Conservation (phyloP, 2,797 vertebrate species). For the Australoheros facetus region DNA sequence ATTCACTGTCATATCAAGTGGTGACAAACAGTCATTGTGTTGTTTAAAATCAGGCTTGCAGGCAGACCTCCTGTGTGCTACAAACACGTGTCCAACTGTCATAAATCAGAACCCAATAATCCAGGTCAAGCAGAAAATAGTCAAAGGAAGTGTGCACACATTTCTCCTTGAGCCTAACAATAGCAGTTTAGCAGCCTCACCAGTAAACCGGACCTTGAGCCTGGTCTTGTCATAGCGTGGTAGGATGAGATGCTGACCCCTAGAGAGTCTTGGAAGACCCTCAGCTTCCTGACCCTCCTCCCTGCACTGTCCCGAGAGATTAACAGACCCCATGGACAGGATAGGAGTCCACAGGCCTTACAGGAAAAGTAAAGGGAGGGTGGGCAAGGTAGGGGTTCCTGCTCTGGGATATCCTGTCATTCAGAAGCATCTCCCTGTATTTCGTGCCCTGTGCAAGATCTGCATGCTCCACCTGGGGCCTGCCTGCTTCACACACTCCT, state of each 20-base stretch:
- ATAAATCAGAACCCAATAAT: slow-evolving; percentile 73
- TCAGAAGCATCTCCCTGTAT: slow-evolving; percentile 58
- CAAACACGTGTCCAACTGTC: slow-evolving; percentile 28
- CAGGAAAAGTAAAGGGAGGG: slow-evolving; percentile 66
- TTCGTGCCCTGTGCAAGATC: slow-evolving; percentile 23
- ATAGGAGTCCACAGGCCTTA: slow-evolving; percentile 66
- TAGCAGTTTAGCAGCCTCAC: slow-evolving; percentile 52
- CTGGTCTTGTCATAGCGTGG: slow-evolving; percentile 3
- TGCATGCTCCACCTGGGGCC: slow-evolving; percentile 25
- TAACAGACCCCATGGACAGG: slow-evolving; percentile 51
- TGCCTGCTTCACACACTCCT: background rate
- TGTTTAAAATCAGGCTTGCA: slow-evolving; percentile 27
- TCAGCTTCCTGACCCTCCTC: slow-evolving; percentile 70
- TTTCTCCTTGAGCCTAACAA: slow-evolving; percentile 74
- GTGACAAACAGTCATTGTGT: slow-evolving; percentile 45
- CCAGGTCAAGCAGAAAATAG: slow-evolving; percentile 71
- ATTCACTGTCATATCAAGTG: slow-evolving; percentile 49
- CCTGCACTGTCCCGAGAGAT: slow-evolving; percentile 49
- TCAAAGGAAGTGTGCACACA: slow-evolving; percentile 67
- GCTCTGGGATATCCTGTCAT: slow-evolving; percentile 83
- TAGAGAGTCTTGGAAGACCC: slow-evolving; percentile 74
- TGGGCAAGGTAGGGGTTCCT: slow-evolving; percentile 69
- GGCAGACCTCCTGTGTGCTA: slow-evolving; percentile 20
- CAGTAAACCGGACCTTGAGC: slow-evolving; percentile 49
- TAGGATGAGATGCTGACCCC: slow-evolving; percentile 66